These are phyloP conservation scores for Crotalus viridis DNA, from an alignment of 2,113 vertebrate genomes.

Conservation along the genomic window DNA sequence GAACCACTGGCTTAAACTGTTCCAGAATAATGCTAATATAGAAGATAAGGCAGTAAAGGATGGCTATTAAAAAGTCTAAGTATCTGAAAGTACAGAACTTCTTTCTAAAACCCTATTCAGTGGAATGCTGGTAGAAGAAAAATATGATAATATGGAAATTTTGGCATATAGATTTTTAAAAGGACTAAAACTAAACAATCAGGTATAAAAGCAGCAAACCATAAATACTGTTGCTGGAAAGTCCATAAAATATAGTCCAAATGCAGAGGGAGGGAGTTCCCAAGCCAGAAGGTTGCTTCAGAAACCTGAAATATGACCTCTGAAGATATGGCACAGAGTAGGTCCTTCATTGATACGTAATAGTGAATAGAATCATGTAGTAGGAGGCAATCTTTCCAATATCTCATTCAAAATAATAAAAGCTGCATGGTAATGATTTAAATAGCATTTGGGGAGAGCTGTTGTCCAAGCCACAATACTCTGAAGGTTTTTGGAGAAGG, in stretches of 20 bases:
- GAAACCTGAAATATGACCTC: neutral
- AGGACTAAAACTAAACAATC: neutral
- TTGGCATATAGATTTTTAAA: neutral
- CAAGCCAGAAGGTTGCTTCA: neutral
- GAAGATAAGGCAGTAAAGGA: neutral
- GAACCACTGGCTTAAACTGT: too few relatives aligned
- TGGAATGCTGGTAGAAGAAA: neutral
- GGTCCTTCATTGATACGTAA: neutral
- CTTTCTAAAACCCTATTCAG: neutral
- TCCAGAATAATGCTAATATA: neutral
- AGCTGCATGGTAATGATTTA: neutral
- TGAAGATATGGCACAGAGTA: neutral
- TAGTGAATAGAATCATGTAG: neutral
- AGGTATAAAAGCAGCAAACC: neutral
- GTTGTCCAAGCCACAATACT: neutral
- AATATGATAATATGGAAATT: neutral
- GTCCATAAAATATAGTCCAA: neutral
- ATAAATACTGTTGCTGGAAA: neutral
- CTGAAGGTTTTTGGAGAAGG: neutral
- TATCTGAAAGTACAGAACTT: neutral
- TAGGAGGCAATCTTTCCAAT: neutral
- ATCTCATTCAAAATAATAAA: neutral
- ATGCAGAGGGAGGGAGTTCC: neutral
- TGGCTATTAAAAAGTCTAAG: neutral
- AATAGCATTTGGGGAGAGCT: neutral